Evolutionary conservation across 2,888 invertebrate genomes (phyloP).

Genomic region (Drosophila meridionalis): DNA sequence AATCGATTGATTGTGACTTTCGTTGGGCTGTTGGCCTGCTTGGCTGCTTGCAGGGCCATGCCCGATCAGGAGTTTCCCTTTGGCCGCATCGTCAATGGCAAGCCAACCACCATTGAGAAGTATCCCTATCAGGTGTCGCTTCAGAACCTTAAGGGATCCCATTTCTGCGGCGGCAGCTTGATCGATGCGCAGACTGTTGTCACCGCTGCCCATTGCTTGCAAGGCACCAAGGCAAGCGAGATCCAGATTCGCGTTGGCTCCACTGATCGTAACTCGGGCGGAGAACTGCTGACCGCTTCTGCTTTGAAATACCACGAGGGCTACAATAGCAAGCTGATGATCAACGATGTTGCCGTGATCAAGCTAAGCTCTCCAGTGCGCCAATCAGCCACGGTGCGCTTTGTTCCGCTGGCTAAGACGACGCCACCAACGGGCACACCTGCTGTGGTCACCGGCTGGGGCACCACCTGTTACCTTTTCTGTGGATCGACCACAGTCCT

Average conservation of each 20-base stretch:
- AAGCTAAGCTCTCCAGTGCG: slow-evolving; percentile 77
- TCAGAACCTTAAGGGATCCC: slow-evolving; percentile 72
- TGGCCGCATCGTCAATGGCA: slow-evolving; percentile 85
- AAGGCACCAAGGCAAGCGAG: slow-evolving; percentile 44
- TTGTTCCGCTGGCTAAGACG: slow-evolving; percentile 66
- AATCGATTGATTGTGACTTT: slow-evolving; percentile 51
- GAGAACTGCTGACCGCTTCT: slow-evolving; percentile 81
- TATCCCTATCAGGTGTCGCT: slow-evolving; percentile 86
- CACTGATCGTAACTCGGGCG: slow-evolving; percentile 77
- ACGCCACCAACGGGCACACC: slow-evolving; percentile 72
- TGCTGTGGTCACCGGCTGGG: slow-evolving; percentile 83
- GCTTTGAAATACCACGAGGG: slow-evolving; percentile 75
- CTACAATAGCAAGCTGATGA: slow-evolving; percentile 79
- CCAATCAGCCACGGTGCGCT: slow-evolving; percentile 58
- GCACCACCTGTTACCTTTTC: slow-evolving; percentile 72
- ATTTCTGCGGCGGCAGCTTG: slow-evolving; percentile 86
- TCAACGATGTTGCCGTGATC: slow-evolving; percentile 85
- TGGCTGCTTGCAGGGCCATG: slow-evolving; percentile 26
- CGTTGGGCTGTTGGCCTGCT: slow-evolving; percentile 52
- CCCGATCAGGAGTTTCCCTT: slow-evolving; percentile 60
- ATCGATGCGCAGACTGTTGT: slow-evolving; percentile 79
- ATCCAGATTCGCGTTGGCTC: slow-evolving; percentile 84
- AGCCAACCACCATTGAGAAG: slow-evolving; percentile 80
- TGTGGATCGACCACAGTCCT: slow-evolving; percentile 55
- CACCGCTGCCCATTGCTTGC: slow-evolving; percentile 85